These are phyloP conservation scores for Oreochromis tanganicae DNA, from an alignment of 2,113 vertebrate genomes.

Conservation along the genomic window DNA sequence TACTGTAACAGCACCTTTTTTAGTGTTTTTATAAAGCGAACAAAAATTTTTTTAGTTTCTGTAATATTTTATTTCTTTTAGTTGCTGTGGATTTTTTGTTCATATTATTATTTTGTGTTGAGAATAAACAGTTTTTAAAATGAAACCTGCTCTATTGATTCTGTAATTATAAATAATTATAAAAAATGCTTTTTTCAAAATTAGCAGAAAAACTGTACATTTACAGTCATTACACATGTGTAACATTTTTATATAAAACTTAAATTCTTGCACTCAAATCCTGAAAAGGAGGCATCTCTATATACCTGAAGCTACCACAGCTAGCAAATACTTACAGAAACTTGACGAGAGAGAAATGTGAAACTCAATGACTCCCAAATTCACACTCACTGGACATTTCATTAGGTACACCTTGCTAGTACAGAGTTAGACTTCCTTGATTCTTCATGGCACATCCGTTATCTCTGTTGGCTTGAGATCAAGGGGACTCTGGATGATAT, in stretches of 20 bases:
- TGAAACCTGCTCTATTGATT: background rate
- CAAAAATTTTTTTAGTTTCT: constrained; percentile 5
- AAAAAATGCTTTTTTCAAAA: background rate
- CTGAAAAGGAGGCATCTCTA: background rate
- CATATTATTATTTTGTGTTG: background rate
- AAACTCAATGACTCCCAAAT: accelerated
- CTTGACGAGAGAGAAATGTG: background rate
- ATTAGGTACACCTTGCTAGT: background rate
- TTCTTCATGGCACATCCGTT: accelerated
- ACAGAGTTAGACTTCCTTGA: accelerated
- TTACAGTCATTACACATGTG: background rate
- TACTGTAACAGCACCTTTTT: background rate
- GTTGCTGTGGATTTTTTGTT: background rate
- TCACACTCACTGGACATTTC: background rate
- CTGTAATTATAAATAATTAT: background rate
- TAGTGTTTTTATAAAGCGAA: background rate
- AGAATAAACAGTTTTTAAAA: constrained; percentile 45
- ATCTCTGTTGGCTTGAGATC: background rate
- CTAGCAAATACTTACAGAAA: background rate
- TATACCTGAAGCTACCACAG: background rate
- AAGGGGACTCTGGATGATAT: background rate
- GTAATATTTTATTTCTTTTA: background rate
- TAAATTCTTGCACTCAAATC: background rate
- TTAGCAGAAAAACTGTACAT: background rate
- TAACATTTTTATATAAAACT: background rate